These are phyloP conservation scores for Spermophilus dauricus DNA, from an alignment of 2,113 vertebrate species.

Conservation along the genomic window DNA sequence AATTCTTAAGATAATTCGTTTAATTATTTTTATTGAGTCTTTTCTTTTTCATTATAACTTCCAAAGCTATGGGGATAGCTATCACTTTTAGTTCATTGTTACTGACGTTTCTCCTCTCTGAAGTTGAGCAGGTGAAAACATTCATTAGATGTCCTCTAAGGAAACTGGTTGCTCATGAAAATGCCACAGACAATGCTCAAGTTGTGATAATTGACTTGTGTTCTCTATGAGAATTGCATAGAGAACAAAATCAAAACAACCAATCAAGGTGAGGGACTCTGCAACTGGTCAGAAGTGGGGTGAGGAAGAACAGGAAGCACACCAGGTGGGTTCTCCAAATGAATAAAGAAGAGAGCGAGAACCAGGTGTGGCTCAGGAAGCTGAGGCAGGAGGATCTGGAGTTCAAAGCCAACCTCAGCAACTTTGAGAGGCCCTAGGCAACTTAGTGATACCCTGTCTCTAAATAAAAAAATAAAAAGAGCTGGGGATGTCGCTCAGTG, in stretches of 20 bases:
- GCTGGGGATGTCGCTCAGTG: too few species aligned
- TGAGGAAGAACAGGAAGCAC: neutral
- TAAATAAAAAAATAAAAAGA: too few species aligned
- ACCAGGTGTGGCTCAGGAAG: too few species aligned
- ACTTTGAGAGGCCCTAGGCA: too few species aligned
- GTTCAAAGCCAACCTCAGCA: too few species aligned
- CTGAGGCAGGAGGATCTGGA: too few species aligned
- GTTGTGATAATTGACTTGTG: neutral
- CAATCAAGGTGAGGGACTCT: neutral
- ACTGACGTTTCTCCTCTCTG: neutral
- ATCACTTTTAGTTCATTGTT: neutral
- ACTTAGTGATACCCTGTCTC: too few species aligned
- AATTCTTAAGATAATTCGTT: too few species aligned
- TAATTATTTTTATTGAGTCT: neutral
- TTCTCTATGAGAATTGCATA: neutral
- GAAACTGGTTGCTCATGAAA: neutral
- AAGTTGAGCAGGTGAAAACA: neutral
- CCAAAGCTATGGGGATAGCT: neutral
- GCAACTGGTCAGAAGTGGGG: neutral
- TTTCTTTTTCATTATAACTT: neutral
- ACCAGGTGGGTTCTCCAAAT: fast-evolving
- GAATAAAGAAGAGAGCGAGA: neutral
- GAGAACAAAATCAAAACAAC: neutral
- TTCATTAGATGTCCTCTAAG: neutral
- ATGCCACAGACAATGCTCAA: neutral